phyloP scores from a whole-genome alignment of 2,888 invertebrate genomes.

The Cheilosia vernalis region DNA sequence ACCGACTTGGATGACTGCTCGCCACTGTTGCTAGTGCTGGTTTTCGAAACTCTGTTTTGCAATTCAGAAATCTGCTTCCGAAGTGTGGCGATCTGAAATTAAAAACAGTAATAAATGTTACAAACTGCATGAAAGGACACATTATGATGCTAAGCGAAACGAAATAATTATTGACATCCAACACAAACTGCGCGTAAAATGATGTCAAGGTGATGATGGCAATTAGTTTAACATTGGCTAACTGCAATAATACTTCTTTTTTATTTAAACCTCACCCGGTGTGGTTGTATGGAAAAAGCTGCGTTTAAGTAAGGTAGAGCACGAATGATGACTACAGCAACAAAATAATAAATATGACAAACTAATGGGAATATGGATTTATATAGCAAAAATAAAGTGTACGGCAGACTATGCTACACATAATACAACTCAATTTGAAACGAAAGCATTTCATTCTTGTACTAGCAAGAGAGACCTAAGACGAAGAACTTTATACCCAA shows the following conservation, averaged over 20 bases:
- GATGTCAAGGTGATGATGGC: conserved; percentile 39
- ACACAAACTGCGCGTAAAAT: conserved; percentile 20
- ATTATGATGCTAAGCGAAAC: conserved; percentile 10
- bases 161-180: conserved; percentile 21
- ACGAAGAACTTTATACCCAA: too few relatives aligned
- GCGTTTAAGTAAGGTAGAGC: too few relatives aligned
- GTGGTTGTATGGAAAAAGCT: background rate
- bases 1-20: conserved; percentile 79
- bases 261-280: background rate
- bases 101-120: conserved; percentile 43
- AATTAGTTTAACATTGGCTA: conserved; percentile 16
- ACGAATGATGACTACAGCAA: too few relatives aligned
- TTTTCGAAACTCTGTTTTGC: conserved; percentile 78
- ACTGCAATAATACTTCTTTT: conserved; percentile 14
- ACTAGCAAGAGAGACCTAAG: too few relatives aligned
- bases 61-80: conserved; percentile 82
- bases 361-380: too few relatives aligned
- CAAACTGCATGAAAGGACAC: conserved; percentile 26
- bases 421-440: too few relatives aligned
- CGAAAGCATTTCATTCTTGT: too few relatives aligned
- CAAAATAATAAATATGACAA: too few relatives aligned
- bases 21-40: conserved; percentile 77
- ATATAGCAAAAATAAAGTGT: too few relatives aligned
- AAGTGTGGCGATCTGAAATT: conserved; percentile 82
- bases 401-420: too few relatives aligned